Evolutionary conservation across 2,113 vertebrate species (phyloP).

Genomic region (Anhinga anhinga): DNA sequence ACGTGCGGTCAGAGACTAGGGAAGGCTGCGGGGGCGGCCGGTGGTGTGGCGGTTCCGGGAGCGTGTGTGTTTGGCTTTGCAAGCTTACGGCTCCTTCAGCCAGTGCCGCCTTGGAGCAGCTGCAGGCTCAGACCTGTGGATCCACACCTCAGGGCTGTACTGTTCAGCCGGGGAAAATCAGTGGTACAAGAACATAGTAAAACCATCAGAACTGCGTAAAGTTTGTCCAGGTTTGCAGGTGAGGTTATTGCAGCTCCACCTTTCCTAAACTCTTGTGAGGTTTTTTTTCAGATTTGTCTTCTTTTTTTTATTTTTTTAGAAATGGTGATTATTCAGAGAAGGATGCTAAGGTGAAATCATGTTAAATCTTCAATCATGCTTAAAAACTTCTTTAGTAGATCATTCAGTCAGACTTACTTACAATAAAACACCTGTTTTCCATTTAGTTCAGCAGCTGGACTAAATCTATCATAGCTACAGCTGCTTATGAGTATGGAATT

Average conservation of each 20-base stretch:
- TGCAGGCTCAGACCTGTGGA: neutral
- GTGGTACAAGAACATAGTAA: neutral
- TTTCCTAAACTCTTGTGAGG: neutral
- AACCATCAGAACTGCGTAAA: neutral
- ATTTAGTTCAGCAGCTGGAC: neutral
- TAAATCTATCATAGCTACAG: neutral
- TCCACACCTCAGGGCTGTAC: neutral
- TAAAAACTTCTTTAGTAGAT: neutral
- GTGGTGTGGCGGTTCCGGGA: rapidly evolving
- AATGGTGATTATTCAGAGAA: neutral
- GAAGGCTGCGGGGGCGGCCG: neutral
- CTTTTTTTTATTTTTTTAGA: neutral
- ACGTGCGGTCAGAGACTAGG: rapidly evolving
- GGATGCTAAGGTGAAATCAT: neutral
- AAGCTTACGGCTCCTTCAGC: neutral
- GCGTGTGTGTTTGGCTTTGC: rapidly evolving
- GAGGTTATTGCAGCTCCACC: neutral
- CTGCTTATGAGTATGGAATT: neutral
- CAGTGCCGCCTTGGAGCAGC: neutral
- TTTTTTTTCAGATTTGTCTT: no score
- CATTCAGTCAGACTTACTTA: neutral
- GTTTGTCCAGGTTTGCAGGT: neutral
- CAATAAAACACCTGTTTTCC: neutral
- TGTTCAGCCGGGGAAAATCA: neutral
- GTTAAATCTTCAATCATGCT: neutral